Base-by-base conservation (phyloP, 2,113 vertebrate genomes). In the Lutjanus erythropterus region DNA sequence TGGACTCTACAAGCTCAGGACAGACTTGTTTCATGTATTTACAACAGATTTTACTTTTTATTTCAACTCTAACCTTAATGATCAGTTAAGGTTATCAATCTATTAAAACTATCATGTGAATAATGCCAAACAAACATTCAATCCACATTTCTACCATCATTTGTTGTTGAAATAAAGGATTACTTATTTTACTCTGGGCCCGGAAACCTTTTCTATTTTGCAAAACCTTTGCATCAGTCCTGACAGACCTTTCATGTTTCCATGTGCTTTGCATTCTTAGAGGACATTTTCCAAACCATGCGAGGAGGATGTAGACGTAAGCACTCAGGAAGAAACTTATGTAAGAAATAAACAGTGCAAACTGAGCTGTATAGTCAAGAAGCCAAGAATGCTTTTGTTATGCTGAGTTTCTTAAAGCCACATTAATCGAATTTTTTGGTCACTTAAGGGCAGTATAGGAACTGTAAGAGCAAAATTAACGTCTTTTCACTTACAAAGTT, bases 221-320 rank as follows among this genome's bases (percentile, higher is more conserved):
- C 66, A 80, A 71, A 66, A 62, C 25, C 0, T 80, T 77, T 80
- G 68, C 10, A 62, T 85, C 46, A 6, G 2, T 7, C 44, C 42
- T 4, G 9, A 47, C 10, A 49, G 39, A 55, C n/a, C 16, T 3
- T 5, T 0, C 1, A 0, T 11, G 56, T 86, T 86, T 83, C 33
- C 80, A 72, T 81, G 61, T 81, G 55, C 37, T 86, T 84, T 89
- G 81, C 87, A 86, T 81, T 52, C 3, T 33, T 66, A 74, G 41
- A 72, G 29, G n/a, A 44, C 49, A 10, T 21, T 18, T 44, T 56
- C 2, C 14, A 25, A 50, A 25, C 31, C 55, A 25, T 19, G 62
- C 42, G 2, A 16, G 16, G 49, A 75, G 37, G 14, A 53, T 18
- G 3, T 27, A 21, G 44, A 29, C 3, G 58, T 19, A 42, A 8